Base-by-base conservation (phyloP, 2,888 invertebrate species). In the Thereva nobilitata region DNA sequence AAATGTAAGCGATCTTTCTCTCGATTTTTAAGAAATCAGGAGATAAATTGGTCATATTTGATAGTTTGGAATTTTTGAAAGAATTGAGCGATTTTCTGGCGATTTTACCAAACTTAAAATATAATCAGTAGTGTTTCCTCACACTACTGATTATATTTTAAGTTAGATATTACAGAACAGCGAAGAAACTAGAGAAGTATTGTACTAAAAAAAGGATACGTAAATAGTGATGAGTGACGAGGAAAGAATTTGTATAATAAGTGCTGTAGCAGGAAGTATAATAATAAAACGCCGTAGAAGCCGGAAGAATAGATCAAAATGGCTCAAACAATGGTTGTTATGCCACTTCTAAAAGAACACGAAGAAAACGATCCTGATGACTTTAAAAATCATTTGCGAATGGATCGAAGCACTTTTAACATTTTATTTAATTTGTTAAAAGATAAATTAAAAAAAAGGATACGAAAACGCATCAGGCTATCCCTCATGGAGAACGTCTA, bases 181-280 rank as follows among this genome's bases (percentile, higher is more conserved):
- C 10, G 45, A 45, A 45, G 10, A 45, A 45, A 45, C n/a, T 45
- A n/a, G 45, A n/a, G 45, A 45, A 45, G 45, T 45, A 45, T 45
- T 45, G 5, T 5, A 45, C 45, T 45, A n/a, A 7, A 45, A 9
- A 45, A 45, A 45, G 45, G 6, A 45, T 9, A 41, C 41, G 41
- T 41, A 41, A 41, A 41, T 45, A 45, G 45, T 45, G 45, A 45
- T 45, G 45, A 45, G 45, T 45, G 45, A 45, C 45, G 5, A n/a
- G 45, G 45, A 45, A 45, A 45, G 10, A 45, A 45, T 45, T 45
- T 45, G 45, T 45, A 45, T 45, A 7, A 45, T 45, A 45, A 45
- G 45, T n/a, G n/a, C n/a, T n/a, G n/a, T n/a, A n/a, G n/a, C n/a
- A n/a, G n/a, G n/a, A n/a, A n/a, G n/a, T n/a, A n/a, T n/a, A n/a